Base-by-base conservation (phyloP, 2,113 vertebrate genomes). In the Acanthisitta chloris region DNA sequence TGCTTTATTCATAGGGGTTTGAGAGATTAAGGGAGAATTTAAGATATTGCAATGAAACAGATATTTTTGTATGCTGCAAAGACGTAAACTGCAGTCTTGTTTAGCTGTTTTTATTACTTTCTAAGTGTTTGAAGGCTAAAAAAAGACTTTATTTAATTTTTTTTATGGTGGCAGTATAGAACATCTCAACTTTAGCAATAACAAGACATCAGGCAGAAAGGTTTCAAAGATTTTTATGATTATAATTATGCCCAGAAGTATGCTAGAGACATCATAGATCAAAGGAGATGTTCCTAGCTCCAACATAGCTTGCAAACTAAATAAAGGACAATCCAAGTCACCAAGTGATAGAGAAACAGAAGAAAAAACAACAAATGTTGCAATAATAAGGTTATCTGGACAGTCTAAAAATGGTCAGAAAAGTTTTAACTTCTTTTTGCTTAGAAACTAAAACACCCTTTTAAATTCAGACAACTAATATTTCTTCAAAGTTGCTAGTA, bases 171-270 rank as follows among this genome's bases (percentile, higher is more conserved):
- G 57, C 73, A 45, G 42, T 45, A 79, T 38, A 76, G 84, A 95
- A 89, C 69, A 69, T 69, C 77, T 85, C 87, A 81, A 69, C 69
- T 89, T 79, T 36, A 94, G 81, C 42, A 81, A 76, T 65, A 95
- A 74, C n/a, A 58, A 83, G 92, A 74, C 81, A 95, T 57, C 73
- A 85, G 29, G 71, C 62, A 14, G 65, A 94, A 92, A 82, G 57
- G 65, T 94, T 92, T 91, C 73, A 81, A 76, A 92, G 94, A 87
- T 85, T 91, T 96, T 96, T 87, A 96, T 88, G 43, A 87, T 85
- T 61, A 94, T 88, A 94, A 96, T 96, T 94, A 89, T 95, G 78
- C 89, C 93, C 87, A 94, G 93, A 94, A 87, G 91, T 92, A 84
- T 66, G 61, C 36, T 96, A 72, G 77, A 89, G 81, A 71, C 51